Evolutionary conservation across 2,888 invertebrate genomes (phyloP), one percentile per base, ranked within the genome.

Genomic region (Leuctra nigra): DNA sequence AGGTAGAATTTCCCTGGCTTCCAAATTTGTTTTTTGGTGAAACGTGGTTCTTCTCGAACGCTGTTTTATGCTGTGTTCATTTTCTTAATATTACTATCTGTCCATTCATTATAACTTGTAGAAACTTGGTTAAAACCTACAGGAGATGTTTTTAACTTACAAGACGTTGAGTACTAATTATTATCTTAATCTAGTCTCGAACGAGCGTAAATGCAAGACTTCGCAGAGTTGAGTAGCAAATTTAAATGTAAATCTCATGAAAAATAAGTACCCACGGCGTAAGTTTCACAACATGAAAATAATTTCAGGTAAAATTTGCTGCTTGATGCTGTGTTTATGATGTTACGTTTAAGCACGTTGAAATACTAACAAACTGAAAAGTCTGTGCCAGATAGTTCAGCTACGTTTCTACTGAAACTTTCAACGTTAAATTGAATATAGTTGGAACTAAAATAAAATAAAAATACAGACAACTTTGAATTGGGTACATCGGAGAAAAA

Each of bases 381-480:
- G 23, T 44, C 20, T 44, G 44, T 23, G 20, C 3, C 13, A 36
- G n/a, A 36, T 18, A 39, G 39, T 39, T 39, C n/a, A 39, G 20
- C 39, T 39, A 39, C n/a, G 23, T 22, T n/a, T 22, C 22, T 23
- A 16, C 23, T 44, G 11, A 50, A 50, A 33, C 33, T 50, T 35
- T 35, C 50, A 50, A 50, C 50, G 33, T 50, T 50, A 35, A 50
- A 50, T 50, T 35, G 33, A 50, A 35, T 33, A 50, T 18, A 35
- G 33, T 50, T 22, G 18, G 22, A 13, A 11, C 16, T 9, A 16
- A 25, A 25, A 25, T 47, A 25, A 25, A 47, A 47, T 23, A 47
- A 25, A 25, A 25, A 48, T 25, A 18, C 25, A 20, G 33, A 20
- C 16, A 50, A 50, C 33, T 50, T 35, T 29, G 33, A 35, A 50